Percentiles rank a stretch among this genome's conserved stretches.
Conservation (phyloP, 2,113 vertebrate species). For the Euleptes europaea region DNA sequence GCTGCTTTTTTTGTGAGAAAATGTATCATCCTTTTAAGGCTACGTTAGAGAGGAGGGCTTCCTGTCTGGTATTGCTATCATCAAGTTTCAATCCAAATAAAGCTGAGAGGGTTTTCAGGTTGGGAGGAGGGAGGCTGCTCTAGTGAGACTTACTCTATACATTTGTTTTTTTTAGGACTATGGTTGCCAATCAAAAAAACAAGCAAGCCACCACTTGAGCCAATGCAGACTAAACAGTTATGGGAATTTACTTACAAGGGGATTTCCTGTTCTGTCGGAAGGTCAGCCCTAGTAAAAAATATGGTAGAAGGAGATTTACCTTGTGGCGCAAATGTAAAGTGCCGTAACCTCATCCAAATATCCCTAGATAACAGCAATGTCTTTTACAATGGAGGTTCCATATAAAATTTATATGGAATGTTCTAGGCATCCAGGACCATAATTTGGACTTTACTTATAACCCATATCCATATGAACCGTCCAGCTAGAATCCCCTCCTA, state of each 20-base stretch:
- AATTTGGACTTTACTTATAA: neutral
- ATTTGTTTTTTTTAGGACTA: conserved; percentile 74
- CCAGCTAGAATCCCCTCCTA: neutral
- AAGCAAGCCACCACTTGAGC: conserved; percentile 65
- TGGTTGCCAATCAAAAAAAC: conserved; percentile 76
- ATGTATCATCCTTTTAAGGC: conserved; percentile 48
- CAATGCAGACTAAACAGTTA: conserved; percentile 78
- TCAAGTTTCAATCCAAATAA: conserved; percentile 77
- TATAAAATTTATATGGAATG: too few species aligned
- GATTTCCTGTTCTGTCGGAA: conserved; percentile 76
- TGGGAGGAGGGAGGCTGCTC: conserved; percentile 43
- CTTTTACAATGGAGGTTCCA: neutral
- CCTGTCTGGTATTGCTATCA: conserved; percentile 67
- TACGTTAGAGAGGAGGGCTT: conserved; percentile 61
- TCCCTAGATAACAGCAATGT: conserved; percentile 6
- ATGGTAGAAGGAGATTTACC: conserved; percentile 42
- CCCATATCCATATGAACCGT: neutral
- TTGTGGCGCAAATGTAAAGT: conserved; percentile 7
- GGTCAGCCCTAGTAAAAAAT: conserved; percentile 61
- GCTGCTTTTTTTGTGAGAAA: conserved; percentile 69
- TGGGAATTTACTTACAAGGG: conserved; percentile 74
- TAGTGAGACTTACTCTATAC: conserved; percentile 62
- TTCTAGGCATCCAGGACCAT: neutral
- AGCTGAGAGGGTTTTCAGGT: conserved; percentile 63
- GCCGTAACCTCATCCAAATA: conserved; percentile 30